A percentile compares a stretch with the other conserved stretches of the same genome.
Conservation (phyloP, 2,888 invertebrate genomes). For the Hololepta plana region DNA sequence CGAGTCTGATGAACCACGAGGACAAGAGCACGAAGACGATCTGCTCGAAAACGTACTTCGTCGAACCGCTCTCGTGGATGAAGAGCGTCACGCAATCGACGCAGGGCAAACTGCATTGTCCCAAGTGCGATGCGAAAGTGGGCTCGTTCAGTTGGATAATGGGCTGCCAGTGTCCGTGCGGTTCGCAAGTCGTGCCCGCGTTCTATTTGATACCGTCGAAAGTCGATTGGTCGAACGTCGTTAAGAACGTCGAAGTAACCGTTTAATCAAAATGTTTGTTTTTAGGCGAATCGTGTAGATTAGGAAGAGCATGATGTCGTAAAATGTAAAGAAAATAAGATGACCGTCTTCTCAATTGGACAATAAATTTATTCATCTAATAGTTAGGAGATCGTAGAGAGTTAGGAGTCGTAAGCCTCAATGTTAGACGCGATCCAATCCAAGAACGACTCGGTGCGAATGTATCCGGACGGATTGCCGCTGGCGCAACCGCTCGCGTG, state of each 20-base stretch:
- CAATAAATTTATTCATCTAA: too few relatives aligned
- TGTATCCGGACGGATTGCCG: conserved; percentile 17
- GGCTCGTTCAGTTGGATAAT: conserved; percentile 85
- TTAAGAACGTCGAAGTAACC: conserved; percentile 62
- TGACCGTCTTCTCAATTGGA: too few relatives aligned
- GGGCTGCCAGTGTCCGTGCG: conserved; percentile 83
- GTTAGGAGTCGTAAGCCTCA: too few relatives aligned
- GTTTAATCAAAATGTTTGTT: conserved; percentile 10
- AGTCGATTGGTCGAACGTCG: conserved; percentile 76
- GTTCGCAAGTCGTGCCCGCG: conserved; percentile 74
- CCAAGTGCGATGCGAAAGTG: conserved; percentile 67
- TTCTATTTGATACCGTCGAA: conserved; percentile 84
- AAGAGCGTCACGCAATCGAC: conserved; percentile 44
- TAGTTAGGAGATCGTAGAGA: too few relatives aligned
- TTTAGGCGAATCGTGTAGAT: background rate
- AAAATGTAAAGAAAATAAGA: too few relatives aligned
- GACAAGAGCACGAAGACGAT: conserved; percentile 22
- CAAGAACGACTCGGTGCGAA: conserved; percentile 13
- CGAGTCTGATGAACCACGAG: conserved; percentile 58
- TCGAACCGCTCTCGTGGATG: conserved; percentile 89
- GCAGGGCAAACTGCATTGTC: conserved; percentile 72
- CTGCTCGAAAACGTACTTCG: conserved; percentile 64
- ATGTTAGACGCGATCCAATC: conserved; percentile 13
- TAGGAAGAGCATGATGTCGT: too few relatives aligned
- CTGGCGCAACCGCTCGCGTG: conserved; percentile 14